These are phyloP conservation scores for Bathynomus jamesi DNA, from an alignment of 1,140 invertebrate species.

Conservation along the genomic window DNA sequence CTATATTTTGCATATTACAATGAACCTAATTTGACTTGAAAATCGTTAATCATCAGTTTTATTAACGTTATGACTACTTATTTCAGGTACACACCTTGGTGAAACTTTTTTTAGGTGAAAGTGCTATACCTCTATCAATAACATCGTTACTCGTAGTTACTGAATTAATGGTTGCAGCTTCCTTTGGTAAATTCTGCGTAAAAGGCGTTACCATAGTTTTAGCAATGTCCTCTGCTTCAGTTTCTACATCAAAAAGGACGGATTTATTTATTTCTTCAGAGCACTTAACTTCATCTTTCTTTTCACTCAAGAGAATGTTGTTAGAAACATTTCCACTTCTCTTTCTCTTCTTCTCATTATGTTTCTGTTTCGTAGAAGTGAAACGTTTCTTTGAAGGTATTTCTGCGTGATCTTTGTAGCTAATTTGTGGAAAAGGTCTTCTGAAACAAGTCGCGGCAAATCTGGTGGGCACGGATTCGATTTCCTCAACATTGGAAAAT, in stretches of 20 bases:
- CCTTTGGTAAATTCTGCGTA: no score
- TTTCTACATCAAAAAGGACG: not conserved
- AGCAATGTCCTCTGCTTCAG: no score
- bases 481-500: not conserved
- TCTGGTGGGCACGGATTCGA: not conserved
- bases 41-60: no score
- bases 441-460: not conserved
- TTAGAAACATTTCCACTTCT: not conserved
- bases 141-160: no score
- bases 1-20: no score
- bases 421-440: not conserved
- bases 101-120: not conserved
- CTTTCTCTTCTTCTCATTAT: not conserved
- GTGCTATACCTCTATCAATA: no score
- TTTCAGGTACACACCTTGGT: not conserved
- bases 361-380: not conserved
- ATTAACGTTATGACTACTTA: no score
- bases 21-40: no score
- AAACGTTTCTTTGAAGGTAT: not conserved
- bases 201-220: no score
- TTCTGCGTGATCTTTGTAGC: not conserved
- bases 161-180: no score
- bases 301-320: no score
- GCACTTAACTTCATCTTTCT: no score
- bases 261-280: not conserved